Evolutionary conservation across 2,797 vertebrate species (phyloP), one percentile per base, ranked within the genome.

Genomic region (Pseudochirops cupreus): DNA sequence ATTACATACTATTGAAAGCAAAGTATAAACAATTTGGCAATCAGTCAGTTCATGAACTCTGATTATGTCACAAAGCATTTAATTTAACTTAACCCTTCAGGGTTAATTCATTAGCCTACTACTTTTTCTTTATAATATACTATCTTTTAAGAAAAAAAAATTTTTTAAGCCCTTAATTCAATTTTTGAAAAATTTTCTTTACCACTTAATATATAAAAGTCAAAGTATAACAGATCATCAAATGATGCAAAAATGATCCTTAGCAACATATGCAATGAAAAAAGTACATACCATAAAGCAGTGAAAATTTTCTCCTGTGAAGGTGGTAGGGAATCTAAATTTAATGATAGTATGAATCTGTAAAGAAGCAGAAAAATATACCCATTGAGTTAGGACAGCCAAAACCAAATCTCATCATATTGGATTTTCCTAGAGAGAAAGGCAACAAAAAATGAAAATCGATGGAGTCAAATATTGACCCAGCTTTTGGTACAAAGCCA

Each of bases 281-380:
- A 91, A 57, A 26, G 18, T 95, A 96, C 99, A 95, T 96, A 99
- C 99, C 99, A 99, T 98, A 99, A 98, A 96, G 99, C 99, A 16
- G 99, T 97, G 97, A 99, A 99, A 97, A 99, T 99, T 96, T 99
- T 99, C 97, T 99, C 99, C 21, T 99, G 97, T 57, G 99, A 96
- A 56, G 99, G 96, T 90, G 99, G 95, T 9, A 99, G 98, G 9
- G 98, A 95, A 46, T 99, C 99, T 3, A 96, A 97, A 95, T 99
- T 99, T 95, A 99, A 98, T 91, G 99, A 99, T 98, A 99, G 98
- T 52, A 99, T 98, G 96, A 99, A 99, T 97, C 99, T 99, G 97
- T 0, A 95, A 93, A 53, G 87, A 97, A 97, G 98, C 0, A 96
- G 39, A 94, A 91, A 4, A 54, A 92, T 46, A 5, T 12, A 89